Conservation (phyloP, 2,888 invertebrate genomes). For the Sicus ferrugineus region DNA sequence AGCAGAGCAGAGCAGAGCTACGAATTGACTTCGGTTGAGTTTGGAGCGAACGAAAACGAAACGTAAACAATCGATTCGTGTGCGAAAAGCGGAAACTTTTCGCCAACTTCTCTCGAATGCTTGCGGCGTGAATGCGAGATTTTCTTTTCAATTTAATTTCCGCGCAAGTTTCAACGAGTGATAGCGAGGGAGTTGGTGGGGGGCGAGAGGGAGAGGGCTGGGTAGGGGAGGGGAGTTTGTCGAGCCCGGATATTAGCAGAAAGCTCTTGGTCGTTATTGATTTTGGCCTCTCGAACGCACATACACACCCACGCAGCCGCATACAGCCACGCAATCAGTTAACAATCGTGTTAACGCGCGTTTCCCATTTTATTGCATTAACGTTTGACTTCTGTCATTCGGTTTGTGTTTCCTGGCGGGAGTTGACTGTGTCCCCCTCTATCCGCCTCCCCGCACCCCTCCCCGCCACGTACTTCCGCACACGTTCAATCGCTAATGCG, state of each 20-base stretch:
- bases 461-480: background rate
- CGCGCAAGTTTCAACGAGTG: background rate
- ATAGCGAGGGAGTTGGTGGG: background rate
- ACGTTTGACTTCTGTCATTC: conserved; percentile 52
- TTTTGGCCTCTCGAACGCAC: conserved; percentile 1
- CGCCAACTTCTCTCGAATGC: background rate
- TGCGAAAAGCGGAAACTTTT: conserved; percentile 27
- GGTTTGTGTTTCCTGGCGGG: background rate
- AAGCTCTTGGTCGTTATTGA: conserved; percentile 23
- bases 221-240: too few species aligned
- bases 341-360: conserved; percentile 58
- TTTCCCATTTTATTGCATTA: conserved; percentile 60
- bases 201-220: background rate
- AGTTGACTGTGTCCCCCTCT: background rate
- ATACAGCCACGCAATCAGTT: conserved; percentile 35
- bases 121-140: conserved; percentile 18
- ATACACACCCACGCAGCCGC: background rate
- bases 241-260: conserved; percentile 4
- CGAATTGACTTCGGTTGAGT: background rate
- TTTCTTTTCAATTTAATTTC: conserved; percentile 20
- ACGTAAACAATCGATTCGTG: conserved; percentile 7
- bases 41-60: background rate
- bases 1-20: background rate
- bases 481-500: conserved; percentile 51
- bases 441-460: background rate